Evolutionary conservation across 2,113 vertebrate genomes (phyloP).

Genomic region (Hydropotes inermis): DNA sequence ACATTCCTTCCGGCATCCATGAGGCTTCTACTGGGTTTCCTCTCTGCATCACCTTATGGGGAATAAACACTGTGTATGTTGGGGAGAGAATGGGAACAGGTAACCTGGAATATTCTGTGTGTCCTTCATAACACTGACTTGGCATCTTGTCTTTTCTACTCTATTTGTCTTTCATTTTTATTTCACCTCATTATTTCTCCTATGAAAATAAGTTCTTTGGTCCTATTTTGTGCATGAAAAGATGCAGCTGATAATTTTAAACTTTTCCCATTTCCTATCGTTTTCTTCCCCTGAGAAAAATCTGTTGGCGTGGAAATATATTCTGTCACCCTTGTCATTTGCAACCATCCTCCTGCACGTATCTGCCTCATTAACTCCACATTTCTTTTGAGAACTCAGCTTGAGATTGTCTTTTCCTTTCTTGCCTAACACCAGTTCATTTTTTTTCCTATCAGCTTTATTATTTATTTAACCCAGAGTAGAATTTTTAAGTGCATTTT

Average conservation of each 20-base stretch:
- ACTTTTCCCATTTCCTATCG: background rate
- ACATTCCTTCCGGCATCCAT: background rate
- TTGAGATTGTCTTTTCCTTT: background rate
- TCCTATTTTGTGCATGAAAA: background rate
- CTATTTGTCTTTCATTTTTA: background rate
- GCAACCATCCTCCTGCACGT: background rate
- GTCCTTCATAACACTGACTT: background rate
- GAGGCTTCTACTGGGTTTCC: background rate
- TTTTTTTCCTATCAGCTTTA: conserved; percentile 12
- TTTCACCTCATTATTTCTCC: background rate
- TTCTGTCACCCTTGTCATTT: background rate
- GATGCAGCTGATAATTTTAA: background rate
- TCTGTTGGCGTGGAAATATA: background rate
- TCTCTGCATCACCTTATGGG: background rate
- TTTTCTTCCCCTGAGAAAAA: background rate
- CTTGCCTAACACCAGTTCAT: background rate
- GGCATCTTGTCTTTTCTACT: background rate
- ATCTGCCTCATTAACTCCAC: background rate
- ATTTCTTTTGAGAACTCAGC: background rate
- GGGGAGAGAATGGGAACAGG: background rate
- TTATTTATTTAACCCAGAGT: conserved; percentile 28
- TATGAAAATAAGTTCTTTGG: background rate
- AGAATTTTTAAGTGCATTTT: conserved; percentile 40
- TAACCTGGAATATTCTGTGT: background rate
- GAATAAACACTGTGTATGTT: background rate